Conservation (phyloP, 2,797 vertebrate genomes). For the Malacoctenus gilli region DNA sequence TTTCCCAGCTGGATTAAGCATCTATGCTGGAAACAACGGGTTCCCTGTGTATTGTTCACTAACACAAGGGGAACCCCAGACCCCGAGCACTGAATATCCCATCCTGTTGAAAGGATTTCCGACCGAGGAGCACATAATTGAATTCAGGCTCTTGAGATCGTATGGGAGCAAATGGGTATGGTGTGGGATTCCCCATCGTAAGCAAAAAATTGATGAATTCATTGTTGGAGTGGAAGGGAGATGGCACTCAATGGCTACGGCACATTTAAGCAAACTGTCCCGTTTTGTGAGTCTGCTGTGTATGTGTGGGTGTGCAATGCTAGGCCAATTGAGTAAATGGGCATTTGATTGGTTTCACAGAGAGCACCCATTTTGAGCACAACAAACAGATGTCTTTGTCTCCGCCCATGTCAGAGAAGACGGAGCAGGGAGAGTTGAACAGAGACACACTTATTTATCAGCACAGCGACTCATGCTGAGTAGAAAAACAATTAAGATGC, state of each 20-base stretch:
- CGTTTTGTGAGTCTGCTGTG: slow-evolving; percentile 9
- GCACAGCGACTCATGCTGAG: slow-evolving; percentile 23
- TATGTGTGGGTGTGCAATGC: slow-evolving; percentile 44
- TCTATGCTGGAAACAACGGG: no score
- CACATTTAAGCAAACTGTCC: slow-evolving; percentile 39
- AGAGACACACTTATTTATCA: slow-evolving; percentile 28
- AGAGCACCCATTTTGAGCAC: slow-evolving; percentile 49
- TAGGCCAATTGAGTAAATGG: slow-evolving; percentile 56
- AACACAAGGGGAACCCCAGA: no score
- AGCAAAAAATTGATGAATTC: slow-evolving; percentile 33
- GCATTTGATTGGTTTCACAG: slow-evolving; percentile 64
- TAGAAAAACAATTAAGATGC: slow-evolving; percentile 39
- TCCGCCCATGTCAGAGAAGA: slow-evolving; percentile 34
- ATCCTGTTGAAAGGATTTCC: neutral
- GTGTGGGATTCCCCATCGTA: slow-evolving; percentile 21
- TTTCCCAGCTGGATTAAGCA: neutral
- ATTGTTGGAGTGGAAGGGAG: slow-evolving; percentile 39
- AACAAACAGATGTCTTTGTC: slow-evolving; percentile 64
- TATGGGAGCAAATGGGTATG: slow-evolving; percentile 15
- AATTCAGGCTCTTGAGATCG: slow-evolving; percentile 1
- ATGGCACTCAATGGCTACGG: slow-evolving; percentile 22
- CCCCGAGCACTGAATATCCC: neutral
- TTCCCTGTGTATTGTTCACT: no score
- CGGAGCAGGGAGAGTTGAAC: slow-evolving; percentile 35
- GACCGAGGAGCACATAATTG: neutral